Conservation (phyloP, 2,113 vertebrate genomes). For the Melanocharis versteri region DNA sequence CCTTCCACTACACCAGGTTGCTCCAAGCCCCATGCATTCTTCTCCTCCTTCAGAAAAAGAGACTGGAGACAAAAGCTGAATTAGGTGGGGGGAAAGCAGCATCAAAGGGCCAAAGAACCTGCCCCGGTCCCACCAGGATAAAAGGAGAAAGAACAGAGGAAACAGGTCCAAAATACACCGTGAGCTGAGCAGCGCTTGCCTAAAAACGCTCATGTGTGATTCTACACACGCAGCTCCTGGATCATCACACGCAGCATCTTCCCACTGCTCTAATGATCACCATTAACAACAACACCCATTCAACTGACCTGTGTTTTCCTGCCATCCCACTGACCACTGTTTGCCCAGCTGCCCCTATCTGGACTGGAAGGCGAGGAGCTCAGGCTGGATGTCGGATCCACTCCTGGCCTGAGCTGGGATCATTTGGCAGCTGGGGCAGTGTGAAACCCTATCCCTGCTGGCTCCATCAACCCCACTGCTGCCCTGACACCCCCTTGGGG, state of each 20-base stretch:
- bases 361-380: neutral
- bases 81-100: neutral
- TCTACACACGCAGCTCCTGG: rapidly evolving
- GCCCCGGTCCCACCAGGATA: neutral
- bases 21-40: neutral
- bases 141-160: neutral
- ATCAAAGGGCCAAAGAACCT: neutral
- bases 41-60: neutral
- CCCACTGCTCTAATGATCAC: neutral
- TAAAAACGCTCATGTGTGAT: rapidly evolving
- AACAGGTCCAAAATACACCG: neutral
- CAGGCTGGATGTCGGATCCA: neutral
- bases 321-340: neutral
- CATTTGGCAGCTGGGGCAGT: neutral
- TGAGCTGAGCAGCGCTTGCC: neutral
- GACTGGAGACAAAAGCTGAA: neutral
- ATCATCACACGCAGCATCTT: rapidly evolving
- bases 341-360: neutral
- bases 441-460: neutral
- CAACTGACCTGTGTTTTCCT: neutral
- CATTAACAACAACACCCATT: neutral
- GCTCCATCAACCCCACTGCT: neutral
- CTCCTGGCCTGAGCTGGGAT: neutral
- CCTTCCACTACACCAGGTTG: neutral
- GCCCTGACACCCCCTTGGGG: neutral